Base-by-base conservation (phyloP, 2,888 invertebrate genomes). In the Tortricodes alternella region DNA sequence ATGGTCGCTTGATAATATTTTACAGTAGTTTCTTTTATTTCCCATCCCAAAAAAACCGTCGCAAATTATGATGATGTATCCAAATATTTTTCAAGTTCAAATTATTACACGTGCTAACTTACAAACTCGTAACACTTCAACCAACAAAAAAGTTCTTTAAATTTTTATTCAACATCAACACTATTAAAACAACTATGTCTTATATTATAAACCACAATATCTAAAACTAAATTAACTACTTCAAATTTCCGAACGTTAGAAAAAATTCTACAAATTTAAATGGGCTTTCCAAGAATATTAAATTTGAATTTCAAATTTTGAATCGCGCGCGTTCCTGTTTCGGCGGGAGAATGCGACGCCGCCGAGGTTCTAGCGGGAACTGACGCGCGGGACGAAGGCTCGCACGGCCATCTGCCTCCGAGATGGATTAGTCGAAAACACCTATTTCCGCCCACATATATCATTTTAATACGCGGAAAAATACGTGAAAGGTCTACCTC, bases 381-480 rank as follows among this genome's bases (percentile, higher is more conserved):
- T 56, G 56, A 21, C 56, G 52, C 37, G 52, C 32, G 24, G 55
- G 49, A 16, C 39, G 34, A 9, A 24, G 24, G 38, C 18, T 18
- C 15, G 44, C 59, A 55, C 69, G 62, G 69, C 65, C 75, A 73
- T 71, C 71, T 73, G 67, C 65, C 56, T 32, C 63, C 46, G 64
- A 70, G 76, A 73, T 73, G 73, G 73, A 79, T 80, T 72, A 72
- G 69, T 68, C 37, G 72, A 74, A 71, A 78, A 78, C 74, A 75
- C 72, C 70, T 74, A 70, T 70, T 68, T 63, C 49, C 63, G 59
- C 67, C 63, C 62, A 44, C 44, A 23, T 50, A 32, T 44, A 50
- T 56, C 44, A 55, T 49, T 55, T 49, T 55, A 55, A 55, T 34
- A 35, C 29, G 39, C 32, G 23, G 37, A 50, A 43, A 44, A 49